Evolutionary conservation across 2,113 vertebrate genomes (phyloP).

Genomic region (Vanacampus margaritifer): DNA sequence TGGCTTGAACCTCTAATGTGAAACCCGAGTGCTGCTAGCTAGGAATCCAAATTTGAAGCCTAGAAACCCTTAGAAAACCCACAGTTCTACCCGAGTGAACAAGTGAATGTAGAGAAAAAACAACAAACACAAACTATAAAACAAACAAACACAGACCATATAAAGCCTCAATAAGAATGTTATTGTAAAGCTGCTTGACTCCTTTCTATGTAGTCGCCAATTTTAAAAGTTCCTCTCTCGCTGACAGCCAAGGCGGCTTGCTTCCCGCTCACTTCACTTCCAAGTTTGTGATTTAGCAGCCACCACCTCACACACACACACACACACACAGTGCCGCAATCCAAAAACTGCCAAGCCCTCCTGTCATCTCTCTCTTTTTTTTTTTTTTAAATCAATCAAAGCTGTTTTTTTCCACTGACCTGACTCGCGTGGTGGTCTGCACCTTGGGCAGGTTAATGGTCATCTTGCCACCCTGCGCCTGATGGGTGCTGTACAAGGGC

Average conservation of each 20-base stretch:
- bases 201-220: slow-evolving; percentile 14
- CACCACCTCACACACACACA: not conserved
- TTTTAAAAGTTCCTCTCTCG: slow-evolving; percentile 33
- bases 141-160: too few species aligned
- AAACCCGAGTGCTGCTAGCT: too few species aligned
- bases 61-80: too few species aligned
- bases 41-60: too few species aligned
- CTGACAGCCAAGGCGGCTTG: slow-evolving; percentile 44
- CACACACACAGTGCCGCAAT: not conserved
- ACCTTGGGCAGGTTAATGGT: slow-evolving; percentile 83
- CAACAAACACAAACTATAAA: too few species aligned
- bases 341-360: not conserved
- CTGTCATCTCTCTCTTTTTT: not conserved
- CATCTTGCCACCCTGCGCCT: slow-evolving; percentile 82
- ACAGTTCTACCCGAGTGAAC: too few species aligned
- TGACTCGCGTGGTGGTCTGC: slow-evolving; percentile 78
- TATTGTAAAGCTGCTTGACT: not conserved
- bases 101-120: too few species aligned
- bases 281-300: slow-evolving; percentile 50
- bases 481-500: slow-evolving; percentile 77
- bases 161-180: not conserved
- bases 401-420: slow-evolving; percentile 68
- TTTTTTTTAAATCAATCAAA: not conserved
- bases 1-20: too few species aligned
- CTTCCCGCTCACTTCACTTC: slow-evolving; percentile 21